phyloP scores from a whole-genome alignment of 2,113 vertebrate genomes.

The Phrynosoma blainvillii region DNA sequence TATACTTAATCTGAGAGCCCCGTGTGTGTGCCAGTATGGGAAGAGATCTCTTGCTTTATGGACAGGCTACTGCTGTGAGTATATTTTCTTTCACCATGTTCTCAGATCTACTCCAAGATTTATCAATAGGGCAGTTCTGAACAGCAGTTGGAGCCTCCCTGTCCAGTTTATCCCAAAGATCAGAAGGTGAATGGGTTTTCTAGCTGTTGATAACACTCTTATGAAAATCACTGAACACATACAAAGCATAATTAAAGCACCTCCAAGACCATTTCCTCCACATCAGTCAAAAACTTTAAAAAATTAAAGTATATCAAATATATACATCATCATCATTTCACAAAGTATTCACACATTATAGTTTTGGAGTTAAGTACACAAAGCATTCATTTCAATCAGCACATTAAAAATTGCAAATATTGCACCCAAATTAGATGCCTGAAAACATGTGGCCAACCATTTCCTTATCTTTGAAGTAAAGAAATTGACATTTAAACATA shows the following conservation, averaged over 20 bases:
- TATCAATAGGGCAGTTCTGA: background rate
- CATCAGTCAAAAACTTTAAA: slow-evolving; percentile 19
- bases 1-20: too few species aligned
- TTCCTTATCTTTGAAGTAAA: slow-evolving; percentile 27
- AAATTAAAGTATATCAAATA: slow-evolving; percentile 55
- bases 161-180: background rate
- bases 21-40: too few species aligned
- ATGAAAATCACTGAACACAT: background rate
- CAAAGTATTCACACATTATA: slow-evolving; percentile 59
- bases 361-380: slow-evolving; percentile 53
- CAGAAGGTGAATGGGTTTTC: background rate
- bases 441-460: slow-evolving; percentile 27
- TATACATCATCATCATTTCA: slow-evolving; percentile 52
- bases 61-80: too few species aligned
- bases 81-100: too few species aligned
- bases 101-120: too few species aligned
- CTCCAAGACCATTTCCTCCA: background rate
- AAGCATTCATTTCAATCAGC: slow-evolving; percentile 53
- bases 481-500: slow-evolving; percentile 6
- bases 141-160: background rate
- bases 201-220: background rate
- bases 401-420: slow-evolving; percentile 49
- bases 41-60: too few species aligned
- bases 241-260: slow-evolving; percentile 7
- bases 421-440: slow-evolving; percentile 50